These are phyloP conservation scores for Lycopodina hypogea DNA, from an alignment of 37 sponge, comb jelly and placozoan species.

Conservation along the genomic window DNA sequence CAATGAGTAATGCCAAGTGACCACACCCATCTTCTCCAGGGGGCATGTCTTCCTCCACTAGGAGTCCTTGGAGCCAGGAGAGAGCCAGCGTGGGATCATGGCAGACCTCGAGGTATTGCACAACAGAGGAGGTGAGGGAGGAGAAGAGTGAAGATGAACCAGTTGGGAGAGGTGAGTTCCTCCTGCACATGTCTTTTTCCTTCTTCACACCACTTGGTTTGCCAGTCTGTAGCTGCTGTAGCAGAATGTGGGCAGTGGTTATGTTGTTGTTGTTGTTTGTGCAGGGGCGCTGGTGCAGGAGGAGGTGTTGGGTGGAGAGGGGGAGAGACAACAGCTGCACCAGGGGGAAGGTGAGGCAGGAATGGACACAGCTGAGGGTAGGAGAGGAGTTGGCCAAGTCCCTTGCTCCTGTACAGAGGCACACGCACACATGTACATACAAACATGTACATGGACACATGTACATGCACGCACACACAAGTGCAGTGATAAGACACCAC, in stretches of 20 bases:
- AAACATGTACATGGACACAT: too few species aligned
- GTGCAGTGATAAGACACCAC: not conserved
- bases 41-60: not conserved
- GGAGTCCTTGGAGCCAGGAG: not conserved
- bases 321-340: conserved; percentile 49
- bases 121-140: not conserved
- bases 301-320: not conserved
- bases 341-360: conserved; percentile 4
- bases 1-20: not conserved
- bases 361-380: not conserved
- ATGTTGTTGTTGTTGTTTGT: conserved; percentile 6
- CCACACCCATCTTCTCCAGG: not conserved
- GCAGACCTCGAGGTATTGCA: not conserved
- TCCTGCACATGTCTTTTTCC: too few species aligned
- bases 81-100: not conserved
- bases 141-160: not conserved
- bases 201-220: too few species aligned
- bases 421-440: too few species aligned
- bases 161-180: too few species aligned
- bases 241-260: conserved; percentile 1
- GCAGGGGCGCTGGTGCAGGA: not conserved
- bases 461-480: too few species aligned
- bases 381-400: not conserved
- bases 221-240: not conserved
- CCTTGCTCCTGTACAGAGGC: too few species aligned